phyloP scores from a whole-genome alignment of 2,113 vertebrate species.

The Siniperca knerii region DNA sequence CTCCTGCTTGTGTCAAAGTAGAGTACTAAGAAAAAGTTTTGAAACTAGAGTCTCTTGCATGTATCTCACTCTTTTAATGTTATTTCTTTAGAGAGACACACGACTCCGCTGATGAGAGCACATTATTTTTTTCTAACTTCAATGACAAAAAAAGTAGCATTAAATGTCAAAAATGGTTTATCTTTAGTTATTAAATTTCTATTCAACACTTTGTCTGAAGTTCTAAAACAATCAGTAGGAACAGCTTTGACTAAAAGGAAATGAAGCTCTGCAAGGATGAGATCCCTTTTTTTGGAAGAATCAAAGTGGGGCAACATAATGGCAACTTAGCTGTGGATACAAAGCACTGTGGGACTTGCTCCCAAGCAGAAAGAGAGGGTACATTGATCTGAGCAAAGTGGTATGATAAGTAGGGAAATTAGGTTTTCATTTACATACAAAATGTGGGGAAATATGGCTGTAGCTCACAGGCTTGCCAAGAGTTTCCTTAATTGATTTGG shows the following conservation, averaged over 20 bases:
- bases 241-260: slow-evolving; percentile 32
- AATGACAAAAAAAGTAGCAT: slow-evolving; percentile 31
- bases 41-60: slow-evolving; percentile 26
- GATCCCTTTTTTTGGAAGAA: slow-evolving; percentile 25
- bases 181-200: slow-evolving; percentile 45
- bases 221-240: slow-evolving; percentile 43
- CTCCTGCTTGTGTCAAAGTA: slow-evolving; percentile 52
- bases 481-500: slow-evolving; percentile 57
- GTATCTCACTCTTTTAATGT: slow-evolving; percentile 35
- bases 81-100: slow-evolving; percentile 35
- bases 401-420: slow-evolving; percentile 55
- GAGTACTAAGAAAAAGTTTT: slow-evolving; percentile 45
- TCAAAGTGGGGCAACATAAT: slow-evolving; percentile 48
- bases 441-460: slow-evolving; percentile 57
- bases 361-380: slow-evolving; percentile 33
- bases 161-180: slow-evolving; percentile 43
- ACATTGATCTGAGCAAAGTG: slow-evolving; percentile 56
- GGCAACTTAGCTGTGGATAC: slow-evolving; percentile 29
- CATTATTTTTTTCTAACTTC: slow-evolving; percentile 7
- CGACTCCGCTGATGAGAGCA: slow-evolving; percentile 25
- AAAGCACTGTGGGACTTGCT: slow-evolving; percentile 38
- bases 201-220: slow-evolving; percentile 40
- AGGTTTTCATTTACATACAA: slow-evolving; percentile 68
- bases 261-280: slow-evolving; percentile 17
- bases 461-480: slow-evolving; percentile 58